Evolutionary conservation across 2,113 vertebrate species (phyloP), one percentile per base, ranked within the genome.

Genomic region (Heteronetta atricapilla): DNA sequence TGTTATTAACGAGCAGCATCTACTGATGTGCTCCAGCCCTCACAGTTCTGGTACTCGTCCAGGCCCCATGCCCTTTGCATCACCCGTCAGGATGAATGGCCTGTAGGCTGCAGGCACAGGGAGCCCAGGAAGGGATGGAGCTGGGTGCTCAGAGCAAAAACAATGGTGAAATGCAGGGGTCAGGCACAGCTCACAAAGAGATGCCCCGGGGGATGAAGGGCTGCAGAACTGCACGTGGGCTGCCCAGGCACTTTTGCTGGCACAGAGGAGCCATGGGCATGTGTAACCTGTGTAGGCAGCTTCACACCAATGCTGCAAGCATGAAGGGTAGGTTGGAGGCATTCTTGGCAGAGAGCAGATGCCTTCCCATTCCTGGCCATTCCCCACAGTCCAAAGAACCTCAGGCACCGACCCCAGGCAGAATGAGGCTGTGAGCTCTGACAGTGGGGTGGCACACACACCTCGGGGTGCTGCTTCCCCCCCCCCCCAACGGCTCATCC

Each of bases 331-430:
- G 22, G 63, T 48, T 46, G 36, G 74, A 68, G 36, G 53, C 20
- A 13, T 63, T 87, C 73, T 10, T 29, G 42, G 52, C 38, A 64
- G 21, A 40, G 29, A 31, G 10, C 46, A 58, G 70, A 29, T 55
- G 55, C 40, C 58, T 86, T 78, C 46, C 36, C 28, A 28, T 23
- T 86, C 17, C 40, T 0, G 0, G 10, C 11, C 0, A 1, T 50
- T 44, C 21, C 13, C 11, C 0, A 0, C 36, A 58, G 34, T 23
- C 63, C 75, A 38, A 21, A 48, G 58, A 26, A 16, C n/a, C 17
- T 25, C 56, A 13, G 14, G 50, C 42, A 64, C 29, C 0, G 0
- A 22, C 69, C 84, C 62, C 29, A 34, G 28, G 23, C 17, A 46
- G 36, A 69, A 11, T 6, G 56, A 17, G 28, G 22, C 42, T 70